Conservation (phyloP, 2,113 vertebrate genomes). For the Oryzias celebensis region DNA sequence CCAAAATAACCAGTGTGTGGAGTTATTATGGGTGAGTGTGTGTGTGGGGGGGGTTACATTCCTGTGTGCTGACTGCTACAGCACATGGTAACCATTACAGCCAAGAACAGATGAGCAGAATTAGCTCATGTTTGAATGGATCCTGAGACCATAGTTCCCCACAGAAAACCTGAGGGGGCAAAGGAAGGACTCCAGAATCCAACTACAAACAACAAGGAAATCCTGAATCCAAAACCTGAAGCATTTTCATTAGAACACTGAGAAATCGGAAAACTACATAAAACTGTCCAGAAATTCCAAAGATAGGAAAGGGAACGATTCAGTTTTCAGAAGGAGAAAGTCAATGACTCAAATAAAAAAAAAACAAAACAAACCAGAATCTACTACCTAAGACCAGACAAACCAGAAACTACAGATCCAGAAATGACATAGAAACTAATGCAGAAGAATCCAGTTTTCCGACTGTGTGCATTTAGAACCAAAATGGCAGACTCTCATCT, state of each 20-base stretch:
- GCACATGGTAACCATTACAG: conserved; percentile 78
- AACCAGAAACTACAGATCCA: not conserved
- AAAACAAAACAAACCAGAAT: too few relatives aligned
- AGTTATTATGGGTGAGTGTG: conserved; percentile 10
- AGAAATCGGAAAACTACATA: not conserved
- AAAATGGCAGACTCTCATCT: too few relatives aligned
- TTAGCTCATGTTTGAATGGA: conserved; percentile 6
- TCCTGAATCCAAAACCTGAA: not conserved
- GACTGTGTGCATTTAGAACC: too few relatives aligned
- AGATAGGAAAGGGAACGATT: not conserved
- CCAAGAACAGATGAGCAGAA: conserved; percentile 4
- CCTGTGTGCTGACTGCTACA: conserved; percentile 53
- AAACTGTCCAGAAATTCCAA: not conserved
- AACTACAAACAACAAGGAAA: not conserved
- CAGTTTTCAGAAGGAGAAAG: not conserved
- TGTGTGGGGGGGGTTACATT: conserved; percentile 46
- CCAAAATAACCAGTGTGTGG: conserved; percentile 14
- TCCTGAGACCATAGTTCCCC: not conserved
- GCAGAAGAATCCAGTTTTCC: not conserved
- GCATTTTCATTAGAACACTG: too few relatives aligned
- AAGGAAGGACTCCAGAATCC: not conserved
- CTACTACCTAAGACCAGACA: too few relatives aligned
- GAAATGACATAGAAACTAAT: not conserved
- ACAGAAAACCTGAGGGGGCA: too few relatives aligned
- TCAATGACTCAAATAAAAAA: too few relatives aligned